Evolutionary conservation across 2,888 invertebrate species (phyloP).

Genomic region (Parnassius glacialis): DNA sequence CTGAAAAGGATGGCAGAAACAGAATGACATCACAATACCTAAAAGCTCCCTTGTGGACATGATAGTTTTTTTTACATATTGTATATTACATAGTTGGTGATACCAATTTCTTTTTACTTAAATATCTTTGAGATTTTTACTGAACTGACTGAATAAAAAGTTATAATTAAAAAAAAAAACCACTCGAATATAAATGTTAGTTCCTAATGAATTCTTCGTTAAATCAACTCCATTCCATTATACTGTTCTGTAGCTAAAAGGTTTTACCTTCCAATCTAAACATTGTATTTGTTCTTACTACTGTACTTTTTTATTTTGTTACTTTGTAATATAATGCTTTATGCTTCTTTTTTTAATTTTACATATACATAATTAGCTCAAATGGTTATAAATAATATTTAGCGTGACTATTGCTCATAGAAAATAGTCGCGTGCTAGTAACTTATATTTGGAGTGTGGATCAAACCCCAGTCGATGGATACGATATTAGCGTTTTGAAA

Average conservation of each 20-base stretch:
- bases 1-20: too few relatives aligned
- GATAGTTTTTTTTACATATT: too few relatives aligned
- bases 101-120: too few relatives aligned
- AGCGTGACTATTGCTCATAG: slow-evolving; percentile 15
- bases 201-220: slow-evolving; percentile 11
- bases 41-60: too few relatives aligned
- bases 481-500: background rate
- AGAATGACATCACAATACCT: too few relatives aligned
- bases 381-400: slow-evolving; percentile 16
- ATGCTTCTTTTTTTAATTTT: background rate
- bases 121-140: too few relatives aligned
- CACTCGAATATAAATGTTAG: slow-evolving; percentile 9
- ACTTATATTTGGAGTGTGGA: background rate
- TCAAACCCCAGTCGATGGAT: background rate
- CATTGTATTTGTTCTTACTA: background rate
- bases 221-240: slow-evolving; percentile 11
- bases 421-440: slow-evolving; percentile 12
- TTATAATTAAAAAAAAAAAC: slow-evolving; percentile 21
- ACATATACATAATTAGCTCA: slow-evolving; percentile 9
- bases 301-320: too few relatives aligned
- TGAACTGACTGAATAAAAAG: slow-evolving; percentile 1
- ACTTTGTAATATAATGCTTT: too few relatives aligned
- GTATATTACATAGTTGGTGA: too few relatives aligned
- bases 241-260: slow-evolving; percentile 11
- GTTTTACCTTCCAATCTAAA: slow-evolving; percentile 5